Evolutionary conservation across 2,888 invertebrate species (phyloP).

Genomic region (Embidobia sp.): DNA sequence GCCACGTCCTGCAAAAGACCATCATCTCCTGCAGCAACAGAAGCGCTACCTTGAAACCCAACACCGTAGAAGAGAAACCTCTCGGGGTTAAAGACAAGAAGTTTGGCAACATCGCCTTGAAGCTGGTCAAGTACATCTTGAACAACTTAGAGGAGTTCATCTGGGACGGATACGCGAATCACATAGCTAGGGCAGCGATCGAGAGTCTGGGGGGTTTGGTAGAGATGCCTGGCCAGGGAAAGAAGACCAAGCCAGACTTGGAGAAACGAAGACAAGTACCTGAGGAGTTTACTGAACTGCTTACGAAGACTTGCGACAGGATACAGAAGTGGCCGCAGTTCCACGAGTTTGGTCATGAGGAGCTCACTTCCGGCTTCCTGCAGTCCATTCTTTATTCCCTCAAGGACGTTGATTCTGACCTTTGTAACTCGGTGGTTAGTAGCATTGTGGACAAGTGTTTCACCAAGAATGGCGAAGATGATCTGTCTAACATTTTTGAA

Average conservation of each 20-base stretch:
- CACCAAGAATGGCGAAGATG: conserved; percentile 73
- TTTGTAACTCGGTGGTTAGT: conserved; percentile 83
- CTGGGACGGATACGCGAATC: conserved; percentile 89
- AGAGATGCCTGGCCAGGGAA: conserved; percentile 65
- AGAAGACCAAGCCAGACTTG: conserved; percentile 44
- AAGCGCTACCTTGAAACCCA: conserved; percentile 25
- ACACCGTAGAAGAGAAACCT: neutral
- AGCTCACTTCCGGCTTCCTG: conserved; percentile 87
- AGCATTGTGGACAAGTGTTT: conserved; percentile 86
- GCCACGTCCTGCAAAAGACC: conserved; percentile 90
- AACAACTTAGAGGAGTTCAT: conserved; percentile 94
- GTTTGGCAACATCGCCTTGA: conserved; percentile 86
- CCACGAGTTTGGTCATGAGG: conserved; percentile 86
- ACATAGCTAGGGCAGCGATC: conserved; percentile 88
- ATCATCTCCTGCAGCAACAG: conserved; percentile 83
- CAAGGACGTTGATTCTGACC: conserved; percentile 84
- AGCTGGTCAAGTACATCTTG: conserved; percentile 88
- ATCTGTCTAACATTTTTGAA: conserved; percentile 85
- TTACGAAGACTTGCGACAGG: conserved; percentile 77
- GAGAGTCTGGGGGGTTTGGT: conserved; percentile 87
- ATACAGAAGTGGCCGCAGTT: conserved; percentile 90
- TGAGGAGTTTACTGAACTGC: conserved; percentile 81
- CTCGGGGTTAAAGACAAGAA: conserved; percentile 71
- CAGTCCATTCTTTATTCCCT: conserved; percentile 86
- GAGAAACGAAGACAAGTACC: conserved; percentile 71